Evolutionary conservation across 92 coral and sea anemone species (phyloP), one percentile per base, ranked within the genome.

Genomic region (Paramuricea clavata): DNA sequence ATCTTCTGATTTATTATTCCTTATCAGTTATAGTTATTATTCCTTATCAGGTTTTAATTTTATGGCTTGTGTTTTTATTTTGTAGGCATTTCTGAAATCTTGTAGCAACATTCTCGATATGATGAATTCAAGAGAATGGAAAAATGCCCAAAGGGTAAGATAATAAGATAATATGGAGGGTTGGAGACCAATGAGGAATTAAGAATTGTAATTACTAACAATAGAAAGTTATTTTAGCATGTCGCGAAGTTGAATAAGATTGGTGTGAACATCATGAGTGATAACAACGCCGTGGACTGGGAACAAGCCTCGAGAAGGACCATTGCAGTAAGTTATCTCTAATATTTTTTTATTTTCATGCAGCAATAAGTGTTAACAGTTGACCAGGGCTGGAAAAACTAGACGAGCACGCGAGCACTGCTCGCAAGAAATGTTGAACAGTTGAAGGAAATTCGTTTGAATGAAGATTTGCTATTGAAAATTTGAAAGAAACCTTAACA

Each of bases 41-140:
- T n/a, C n/a, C n/a, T n/a, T n/a, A n/a, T n/a, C n/a, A n/a, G n/a
- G n/a, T n/a, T n/a, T n/a, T n/a, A n/a, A n/a, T n/a, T n/a, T n/a
- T n/a, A n/a, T n/a, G n/a, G n/a, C n/a, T n/a, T n/a, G 9, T 28
- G 12, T 19, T 27, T 39, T 54, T 62, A 22, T 61, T 30, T 49
- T 52, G 49, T 86, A 97, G 99, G 88, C 81, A 39, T 97, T 97
- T 85, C 83, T 97, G 65, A 93, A 92, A 59, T 81, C 93, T 42
- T 94, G 98, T 41, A 97, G 99, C 78, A 97, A 97, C 42, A 83
- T 97, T 30, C 52, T 97, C 82, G 99, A 97, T 65, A 57, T 88
- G 67, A 93, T 85, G 76, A 97, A 97, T 89, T 87, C 92, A 39
- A 83, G 87, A 43, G 99, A 97, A 32, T 97, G 99, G 98, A 82